Evolutionary conservation across 1,140 invertebrate genomes (phyloP).

Genomic region (Pomacea maculata): DNA sequence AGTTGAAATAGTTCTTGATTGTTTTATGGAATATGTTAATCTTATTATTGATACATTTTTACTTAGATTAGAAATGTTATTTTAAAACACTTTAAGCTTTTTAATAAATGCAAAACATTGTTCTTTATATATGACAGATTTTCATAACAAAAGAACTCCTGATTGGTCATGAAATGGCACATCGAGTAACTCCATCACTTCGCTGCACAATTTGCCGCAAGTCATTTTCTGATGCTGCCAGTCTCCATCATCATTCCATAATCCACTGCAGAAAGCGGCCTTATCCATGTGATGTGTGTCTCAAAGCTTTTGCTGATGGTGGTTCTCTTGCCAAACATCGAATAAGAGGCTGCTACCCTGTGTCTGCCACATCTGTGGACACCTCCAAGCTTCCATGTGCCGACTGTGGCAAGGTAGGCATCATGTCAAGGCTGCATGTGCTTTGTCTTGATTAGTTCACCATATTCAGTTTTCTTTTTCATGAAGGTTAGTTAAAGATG

Average conservation of each 20-base stretch:
- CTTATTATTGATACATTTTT: too few species aligned
- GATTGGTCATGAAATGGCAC: slow-evolving; percentile 13
- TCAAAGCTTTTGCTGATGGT: slow-evolving; percentile 38
- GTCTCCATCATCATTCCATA: background rate
- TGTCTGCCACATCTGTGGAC: slow-evolving; percentile 71
- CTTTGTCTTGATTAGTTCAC: too few species aligned
- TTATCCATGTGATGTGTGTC: slow-evolving; percentile 42
- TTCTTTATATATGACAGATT: background rate
- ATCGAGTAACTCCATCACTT: slow-evolving; percentile 10
- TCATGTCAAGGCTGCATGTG: too few species aligned
- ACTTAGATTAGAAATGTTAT: background rate
- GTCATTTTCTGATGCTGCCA: slow-evolving; percentile 11
- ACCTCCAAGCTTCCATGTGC: slow-evolving; percentile 54
- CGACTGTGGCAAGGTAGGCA: slow-evolving; percentile 14
- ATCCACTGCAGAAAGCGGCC: slow-evolving; percentile 31
- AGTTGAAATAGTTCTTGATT: too few species aligned
- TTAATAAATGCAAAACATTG: background rate
- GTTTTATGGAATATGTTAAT: too few species aligned
- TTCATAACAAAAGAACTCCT: slow-evolving; percentile 6
- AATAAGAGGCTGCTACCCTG: slow-evolving; percentile 79
- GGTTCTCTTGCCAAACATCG: slow-evolving; percentile 37
- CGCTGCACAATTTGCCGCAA: slow-evolving; percentile 17
- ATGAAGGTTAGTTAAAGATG: too few species aligned
- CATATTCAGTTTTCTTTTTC: too few species aligned
- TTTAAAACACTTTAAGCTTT: background rate